Evolutionary conservation across 2,113 vertebrate species (phyloP).

Genomic region (Istiophorus platypterus): DNA sequence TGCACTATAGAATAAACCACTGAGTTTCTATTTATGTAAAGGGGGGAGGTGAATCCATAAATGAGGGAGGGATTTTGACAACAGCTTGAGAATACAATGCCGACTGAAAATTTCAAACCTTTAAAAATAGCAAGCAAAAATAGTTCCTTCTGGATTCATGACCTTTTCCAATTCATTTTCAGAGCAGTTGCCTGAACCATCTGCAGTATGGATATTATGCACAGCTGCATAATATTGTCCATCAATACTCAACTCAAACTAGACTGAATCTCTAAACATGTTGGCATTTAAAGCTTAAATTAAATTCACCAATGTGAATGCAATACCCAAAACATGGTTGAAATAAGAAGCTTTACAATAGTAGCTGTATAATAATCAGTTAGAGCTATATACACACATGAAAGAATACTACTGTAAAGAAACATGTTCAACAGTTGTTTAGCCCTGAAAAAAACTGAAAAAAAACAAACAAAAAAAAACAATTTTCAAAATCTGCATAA

Average conservation of each 20-base stretch:
- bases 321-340: neutral
- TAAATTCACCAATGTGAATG: too few relatives aligned
- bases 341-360: too few relatives aligned
- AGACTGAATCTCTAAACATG: neutral
- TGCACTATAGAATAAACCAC: neutral
- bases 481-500: neutral
- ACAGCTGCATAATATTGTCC: neutral
- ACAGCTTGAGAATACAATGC: neutral
- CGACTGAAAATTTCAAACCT: neutral
- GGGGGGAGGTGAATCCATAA: neutral
- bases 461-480: too few relatives aligned
- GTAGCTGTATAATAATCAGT: neutral
- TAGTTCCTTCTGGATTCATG: neutral
- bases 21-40: neutral
- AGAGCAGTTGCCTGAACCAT: neutral
- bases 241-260: neutral
- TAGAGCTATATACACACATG: neutral
- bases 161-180: neutral
- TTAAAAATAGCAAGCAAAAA: neutral
- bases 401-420: neutral
- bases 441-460: too few relatives aligned
- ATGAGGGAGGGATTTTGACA: neutral
- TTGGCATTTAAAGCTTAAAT: too few relatives aligned
- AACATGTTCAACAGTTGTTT: neutral
- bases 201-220: neutral